These are phyloP conservation scores for Toxotes chatareus DNA, from an alignment of 2,113 vertebrate genomes.

Conservation along the genomic window DNA sequence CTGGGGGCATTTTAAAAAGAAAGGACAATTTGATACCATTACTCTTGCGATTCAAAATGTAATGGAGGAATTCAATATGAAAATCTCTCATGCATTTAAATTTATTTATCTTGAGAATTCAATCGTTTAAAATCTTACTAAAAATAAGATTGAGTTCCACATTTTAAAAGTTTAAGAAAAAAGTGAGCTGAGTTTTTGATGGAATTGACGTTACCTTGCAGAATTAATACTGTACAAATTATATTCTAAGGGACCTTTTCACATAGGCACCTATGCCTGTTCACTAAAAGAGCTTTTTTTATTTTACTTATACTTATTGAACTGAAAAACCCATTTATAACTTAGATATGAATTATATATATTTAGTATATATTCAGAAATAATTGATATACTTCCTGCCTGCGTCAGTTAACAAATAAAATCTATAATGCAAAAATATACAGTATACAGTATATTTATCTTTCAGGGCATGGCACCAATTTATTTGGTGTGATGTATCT, in stretches of 20 bases:
- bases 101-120: slow-evolving; percentile 54
- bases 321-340: slow-evolving; percentile 9
- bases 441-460: slow-evolving; percentile 31
- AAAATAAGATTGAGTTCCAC: slow-evolving; percentile 22
- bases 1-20: slow-evolving; percentile 78
- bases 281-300: neutral
- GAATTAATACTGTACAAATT: no score
- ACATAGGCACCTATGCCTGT: neutral
- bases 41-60: slow-evolving; percentile 61
- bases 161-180: slow-evolving; percentile 19
- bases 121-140: slow-evolving; percentile 10
- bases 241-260: neutral
- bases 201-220: neutral
- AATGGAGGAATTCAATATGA: slow-evolving; percentile 59
- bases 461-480: slow-evolving; percentile 11
- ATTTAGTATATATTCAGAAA: slow-evolving; percentile 5
- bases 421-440: slow-evolving; percentile 23
- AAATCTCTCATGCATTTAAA: slow-evolving; percentile 48
- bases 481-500: slow-evolving; percentile 26
- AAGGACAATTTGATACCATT: slow-evolving; percentile 79
- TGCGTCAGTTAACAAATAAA: slow-evolving; percentile 23
- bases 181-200: slow-evolving; percentile 2
- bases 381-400: neutral
- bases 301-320: slow-evolving; percentile 11
- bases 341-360: neutral